Conservation (phyloP, 2,888 invertebrate genomes). For the Diachrysia chrysitis region DNA sequence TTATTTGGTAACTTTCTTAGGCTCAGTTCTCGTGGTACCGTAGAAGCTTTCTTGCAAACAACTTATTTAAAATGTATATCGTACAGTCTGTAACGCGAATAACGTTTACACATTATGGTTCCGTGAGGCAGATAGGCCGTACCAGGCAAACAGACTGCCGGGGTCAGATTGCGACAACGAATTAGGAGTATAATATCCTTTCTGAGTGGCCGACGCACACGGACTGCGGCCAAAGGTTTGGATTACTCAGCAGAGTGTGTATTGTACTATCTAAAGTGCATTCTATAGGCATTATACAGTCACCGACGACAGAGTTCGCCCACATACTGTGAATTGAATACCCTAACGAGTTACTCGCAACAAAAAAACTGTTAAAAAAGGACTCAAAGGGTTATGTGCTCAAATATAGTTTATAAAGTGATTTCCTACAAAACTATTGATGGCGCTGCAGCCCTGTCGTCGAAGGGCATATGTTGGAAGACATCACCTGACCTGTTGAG, state of each 20-base stretch:
- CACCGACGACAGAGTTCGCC: conserved; percentile 11
- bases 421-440: conserved; percentile 11
- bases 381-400: not conserved
- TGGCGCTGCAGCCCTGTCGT: conserved; percentile 5
- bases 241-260: not conserved
- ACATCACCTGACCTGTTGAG: conserved; percentile 65
- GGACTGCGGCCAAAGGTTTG: not conserved
- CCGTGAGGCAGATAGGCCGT: conserved; percentile 6
- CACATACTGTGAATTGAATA: not conserved
- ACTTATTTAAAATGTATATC: conserved; percentile 6
- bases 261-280: conserved; percentile 13
- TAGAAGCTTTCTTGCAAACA: conserved; percentile 2
- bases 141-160: not conserved
- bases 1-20: conserved; percentile 17
- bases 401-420: not conserved
- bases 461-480: conserved; percentile 64
- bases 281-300: conserved; percentile 12
- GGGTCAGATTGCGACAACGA: not conserved
- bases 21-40: conserved; percentile 10
- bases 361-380: too few species aligned
- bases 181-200: not conserved
- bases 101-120: conserved; percentile 9
- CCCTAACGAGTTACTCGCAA: not conserved
- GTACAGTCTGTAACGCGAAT: conserved; percentile 1
- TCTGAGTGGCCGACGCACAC: not conserved